Base-by-base conservation (phyloP, 2,888 invertebrate genomes). In the Drosophila nigritarsus region DNA sequence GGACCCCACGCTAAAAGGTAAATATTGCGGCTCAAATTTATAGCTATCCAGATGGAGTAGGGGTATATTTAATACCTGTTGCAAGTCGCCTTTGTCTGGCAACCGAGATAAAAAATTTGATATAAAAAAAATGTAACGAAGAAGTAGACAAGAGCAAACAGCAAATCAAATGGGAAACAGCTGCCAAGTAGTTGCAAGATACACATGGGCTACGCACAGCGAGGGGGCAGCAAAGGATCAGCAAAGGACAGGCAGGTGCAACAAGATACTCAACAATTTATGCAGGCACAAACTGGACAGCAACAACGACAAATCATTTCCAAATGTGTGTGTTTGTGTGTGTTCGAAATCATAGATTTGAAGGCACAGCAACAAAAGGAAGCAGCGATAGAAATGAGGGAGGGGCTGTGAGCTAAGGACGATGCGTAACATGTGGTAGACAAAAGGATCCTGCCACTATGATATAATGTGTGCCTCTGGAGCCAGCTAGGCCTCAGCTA, bases 231-330 rank as follows among this genome's bases (percentile, higher is more conserved):
- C 40, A 48, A 66, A 80, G 74, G 71, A 77, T 80, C 80, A 58
- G 56, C 45, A 32, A 34, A 65, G 56, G 61, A 68, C 75, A 73
- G 71, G 82, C 83, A 83, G 83, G 85, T 85, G 83, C 80, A 85
- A 73, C 70, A 73, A 70, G 65, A 72, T 61, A 64, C 38, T 56
- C 38, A 49, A 54, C 53, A 82, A 77, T 80, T 75, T 84, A 77
- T 84, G 75, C 82, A 74, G 80, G 75, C 71, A 50, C 66, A 72
- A 70, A 65, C 81, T 70, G 78, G 78, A 69, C 69, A 75, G 50
- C 53, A 64, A 69, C 56, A 65, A 65, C 45, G 15, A 15, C 45
- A 24, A 45, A 45, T 24, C 15, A 61, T 53, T 49, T 50, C 42
- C 30, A 49, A 55, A 27, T 55, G 15, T 65, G 58, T 54, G 66